Evolutionary conservation across 2,888 invertebrate genomes (phyloP), one percentile per base, ranked within the genome.

Genomic region (Spilarctia lutea): DNA sequence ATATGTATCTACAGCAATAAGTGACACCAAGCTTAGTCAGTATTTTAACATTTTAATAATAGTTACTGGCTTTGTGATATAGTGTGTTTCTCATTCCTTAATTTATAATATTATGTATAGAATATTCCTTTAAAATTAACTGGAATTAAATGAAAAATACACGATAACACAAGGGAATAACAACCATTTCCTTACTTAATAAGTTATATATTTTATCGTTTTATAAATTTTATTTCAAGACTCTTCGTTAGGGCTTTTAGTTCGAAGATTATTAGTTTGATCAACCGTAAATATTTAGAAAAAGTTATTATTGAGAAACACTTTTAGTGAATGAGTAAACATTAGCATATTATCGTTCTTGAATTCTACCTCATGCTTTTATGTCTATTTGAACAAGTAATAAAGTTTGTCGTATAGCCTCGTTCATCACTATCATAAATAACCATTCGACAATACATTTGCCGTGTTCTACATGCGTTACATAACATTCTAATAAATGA

Each of bases 371-470:
- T 56, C 11, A 2, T 56, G 52, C 24, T 56, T 60, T 60, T 60
- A 60, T 60, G 60, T 60, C n/a, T 16, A 60, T 27, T 60, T 60
- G 60, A 65, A 35, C 52, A 56, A 56, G 52, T 56, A 56, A 56
- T 56, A 56, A 56, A 56, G 52, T n/a, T 56, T 56, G 52, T 56
- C 8, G 52, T n/a, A 56, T 56, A n/a, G 52, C 24, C n/a, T 56
- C 24, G n/a, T 56, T 56, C n/a, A 56, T 56, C 52, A n/a, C 52
- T n/a, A n/a, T 24, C 52, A 24, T 65, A 33, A 35, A 35, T 65
- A 24, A 65, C 20, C 20, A 65, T 35, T 65, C 18, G 27, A 60
- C n/a, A 56, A 27, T 56, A 56, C 56, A 56, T 56, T 27, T 56
- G 4, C n/a, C 27, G 8, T 60, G 60, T 60, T 27, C 60, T 60